Percentiles rank a stretch among this genome's conserved stretches.
phyloP scores from a whole-genome alignment of 2,888 invertebrate species.

The Polydesmus complanatus region DNA sequence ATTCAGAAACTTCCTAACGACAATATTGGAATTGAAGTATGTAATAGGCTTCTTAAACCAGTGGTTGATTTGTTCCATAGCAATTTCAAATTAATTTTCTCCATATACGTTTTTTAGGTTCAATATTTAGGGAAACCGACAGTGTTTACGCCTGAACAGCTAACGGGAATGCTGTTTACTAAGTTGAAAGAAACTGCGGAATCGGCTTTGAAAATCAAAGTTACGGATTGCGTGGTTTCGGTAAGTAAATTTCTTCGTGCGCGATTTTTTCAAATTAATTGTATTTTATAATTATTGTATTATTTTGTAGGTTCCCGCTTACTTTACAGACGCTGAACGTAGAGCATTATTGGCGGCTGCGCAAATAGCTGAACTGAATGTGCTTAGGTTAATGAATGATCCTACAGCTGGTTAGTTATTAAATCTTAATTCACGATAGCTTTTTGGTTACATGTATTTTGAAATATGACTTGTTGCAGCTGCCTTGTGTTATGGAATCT shows the following conservation, averaged over 20 bases:
- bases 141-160: constrained; percentile 80
- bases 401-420: constrained; percentile 55
- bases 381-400: constrained; percentile 89
- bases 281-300: not conserved
- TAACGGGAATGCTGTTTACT: constrained; percentile 90
- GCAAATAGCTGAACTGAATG: constrained; percentile 81
- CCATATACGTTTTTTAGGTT: constrained; percentile 38
- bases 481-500: constrained; percentile 92
- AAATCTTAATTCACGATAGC: not conserved
- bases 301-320: constrained; percentile 56
- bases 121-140: constrained; percentile 74
- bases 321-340: constrained; percentile 87
- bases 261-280: constrained; percentile 15
- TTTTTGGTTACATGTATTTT: not conserved
- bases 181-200: constrained; percentile 88
- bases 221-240: constrained; percentile 86
- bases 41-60: constrained; percentile 19
- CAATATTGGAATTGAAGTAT: constrained; percentile 70
- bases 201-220: constrained; percentile 70
- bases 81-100: not conserved
- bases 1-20: constrained; percentile 62
- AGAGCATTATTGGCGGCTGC: constrained; percentile 84
- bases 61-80: not conserved
- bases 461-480: constrained; percentile 37
- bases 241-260: constrained; percentile 38